These are phyloP conservation scores for Carassius carassius DNA, from an alignment of 2,113 vertebrate genomes.

Conservation along the genomic window DNA sequence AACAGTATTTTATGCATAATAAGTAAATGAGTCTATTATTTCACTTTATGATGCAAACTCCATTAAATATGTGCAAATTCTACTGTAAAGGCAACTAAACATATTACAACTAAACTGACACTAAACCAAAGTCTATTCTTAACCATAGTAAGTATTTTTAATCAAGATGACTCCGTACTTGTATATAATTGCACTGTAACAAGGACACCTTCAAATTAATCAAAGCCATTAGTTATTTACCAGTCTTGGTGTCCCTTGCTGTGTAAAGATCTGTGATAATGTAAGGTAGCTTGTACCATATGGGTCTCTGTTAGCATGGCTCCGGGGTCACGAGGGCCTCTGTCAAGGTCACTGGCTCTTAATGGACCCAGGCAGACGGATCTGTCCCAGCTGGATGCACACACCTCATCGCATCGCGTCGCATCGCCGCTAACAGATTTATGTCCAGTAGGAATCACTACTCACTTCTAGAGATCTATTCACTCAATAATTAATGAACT, in stretches of 20 bases:
- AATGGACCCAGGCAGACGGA: constrained; percentile 54
- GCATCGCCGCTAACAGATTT: constrained; percentile 51
- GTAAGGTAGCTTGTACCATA: constrained; percentile 11
- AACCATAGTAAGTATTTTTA: too few relatives aligned
- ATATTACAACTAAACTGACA: too few relatives aligned
- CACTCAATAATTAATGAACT: constrained; percentile 54
- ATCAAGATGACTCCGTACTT: too few relatives aligned
- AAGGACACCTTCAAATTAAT: too few relatives aligned
- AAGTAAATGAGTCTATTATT: too few relatives aligned
- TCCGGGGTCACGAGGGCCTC: constrained; percentile 57
- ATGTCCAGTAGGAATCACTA: constrained; percentile 57
- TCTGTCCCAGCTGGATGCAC: constrained; percentile 23
- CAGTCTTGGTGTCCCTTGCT: neutral
- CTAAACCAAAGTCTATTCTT: too few relatives aligned
- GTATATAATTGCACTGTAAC: too few relatives aligned
- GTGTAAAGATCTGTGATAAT: neutral
- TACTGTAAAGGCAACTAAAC: too few relatives aligned
- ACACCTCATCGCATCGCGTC: constrained; percentile 16
- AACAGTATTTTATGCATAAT: neutral
- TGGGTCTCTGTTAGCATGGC: constrained; percentile 34
- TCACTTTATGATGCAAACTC: too few relatives aligned
- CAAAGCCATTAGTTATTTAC: neutral
- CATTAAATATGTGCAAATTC: too few relatives aligned
- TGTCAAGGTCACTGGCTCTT: constrained; percentile 67
- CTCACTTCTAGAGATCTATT: constrained; percentile 58